Evolutionary conservation across 2,888 invertebrate genomes (phyloP).

Genomic region (Metellina segmentata): DNA sequence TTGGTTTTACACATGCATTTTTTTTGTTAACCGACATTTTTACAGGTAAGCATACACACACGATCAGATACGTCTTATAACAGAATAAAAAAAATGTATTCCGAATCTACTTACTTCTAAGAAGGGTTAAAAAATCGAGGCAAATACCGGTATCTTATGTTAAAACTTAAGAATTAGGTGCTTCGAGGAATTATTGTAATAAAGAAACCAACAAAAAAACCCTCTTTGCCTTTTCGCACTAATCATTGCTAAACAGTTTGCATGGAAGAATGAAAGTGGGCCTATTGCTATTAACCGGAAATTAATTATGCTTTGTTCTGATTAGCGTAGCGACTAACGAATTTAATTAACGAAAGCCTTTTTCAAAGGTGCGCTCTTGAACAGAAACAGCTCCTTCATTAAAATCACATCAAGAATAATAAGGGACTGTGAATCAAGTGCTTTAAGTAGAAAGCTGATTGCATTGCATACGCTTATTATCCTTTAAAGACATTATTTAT

Average conservation of each 20-base stretch:
- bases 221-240: not conserved
- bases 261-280: not conserved
- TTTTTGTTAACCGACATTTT: too few relatives aligned
- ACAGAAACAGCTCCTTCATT: slow-evolving; percentile 10
- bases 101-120: too few relatives aligned
- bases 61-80: too few relatives aligned
- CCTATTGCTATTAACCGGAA: slow-evolving; percentile 8
- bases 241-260: not conserved
- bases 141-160: not conserved
- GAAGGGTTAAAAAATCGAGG: too few relatives aligned
- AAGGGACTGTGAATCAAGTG: slow-evolving; percentile 13
- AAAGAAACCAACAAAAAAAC: not conserved
- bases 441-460: not conserved
- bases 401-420: slow-evolving; percentile 23
- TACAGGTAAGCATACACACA: not conserved
- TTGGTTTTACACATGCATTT: too few relatives aligned
- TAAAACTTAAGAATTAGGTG: not conserved
- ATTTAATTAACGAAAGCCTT: slow-evolving; percentile 20
- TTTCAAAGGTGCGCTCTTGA: not conserved
- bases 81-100: too few relatives aligned
- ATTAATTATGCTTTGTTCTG: slow-evolving; percentile 27
- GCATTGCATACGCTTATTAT: not conserved
- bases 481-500: not conserved
- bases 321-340: slow-evolving; percentile 6
- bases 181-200: not conserved